Evolutionary conservation across 2,888 invertebrate species (phyloP).

Genomic region (Ectemnius continuus): DNA sequence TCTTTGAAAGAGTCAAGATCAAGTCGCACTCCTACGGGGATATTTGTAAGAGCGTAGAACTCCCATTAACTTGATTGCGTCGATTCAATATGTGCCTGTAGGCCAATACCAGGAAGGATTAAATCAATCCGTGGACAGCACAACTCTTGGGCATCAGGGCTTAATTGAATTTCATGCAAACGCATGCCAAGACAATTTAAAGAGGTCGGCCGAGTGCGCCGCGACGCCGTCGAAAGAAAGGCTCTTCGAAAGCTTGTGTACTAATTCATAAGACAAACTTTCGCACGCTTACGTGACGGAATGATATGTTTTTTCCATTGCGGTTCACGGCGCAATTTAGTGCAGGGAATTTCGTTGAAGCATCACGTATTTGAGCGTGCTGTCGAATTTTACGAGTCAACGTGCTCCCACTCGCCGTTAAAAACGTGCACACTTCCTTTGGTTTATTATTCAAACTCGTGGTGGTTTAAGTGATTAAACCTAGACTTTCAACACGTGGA

Average conservation of each 20-base stretch:
- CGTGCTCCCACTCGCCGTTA: no score
- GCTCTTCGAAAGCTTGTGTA: slow-evolving; percentile 13
- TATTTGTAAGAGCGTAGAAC: no score
- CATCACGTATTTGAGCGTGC: slow-evolving; percentile 11
- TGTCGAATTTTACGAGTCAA: no score
- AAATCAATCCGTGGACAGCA: slow-evolving; percentile 12
- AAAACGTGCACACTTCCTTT: no score
- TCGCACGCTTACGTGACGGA: slow-evolving; percentile 18
- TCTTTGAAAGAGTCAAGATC: no score
- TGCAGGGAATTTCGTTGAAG: slow-evolving; percentile 33
- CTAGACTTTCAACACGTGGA: no score
- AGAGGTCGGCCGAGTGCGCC: neutral
- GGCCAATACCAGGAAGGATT: neutral
- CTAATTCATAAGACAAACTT: neutral
- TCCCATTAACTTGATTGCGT: no score
- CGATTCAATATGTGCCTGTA: no score
- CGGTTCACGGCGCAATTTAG: slow-evolving; percentile 22
- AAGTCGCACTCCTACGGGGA: no score
- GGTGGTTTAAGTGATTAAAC: no score
- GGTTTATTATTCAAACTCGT: no score
- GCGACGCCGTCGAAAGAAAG: neutral
- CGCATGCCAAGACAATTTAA: slow-evolving; percentile 17
- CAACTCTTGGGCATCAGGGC: slow-evolving; percentile 6
- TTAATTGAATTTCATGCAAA: slow-evolving; percentile 22
- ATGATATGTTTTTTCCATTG: slow-evolving; percentile 23